These are phyloP conservation scores for Parnassius glacialis DNA, from an alignment of 2,888 invertebrate genomes.

Conservation along the genomic window DNA sequence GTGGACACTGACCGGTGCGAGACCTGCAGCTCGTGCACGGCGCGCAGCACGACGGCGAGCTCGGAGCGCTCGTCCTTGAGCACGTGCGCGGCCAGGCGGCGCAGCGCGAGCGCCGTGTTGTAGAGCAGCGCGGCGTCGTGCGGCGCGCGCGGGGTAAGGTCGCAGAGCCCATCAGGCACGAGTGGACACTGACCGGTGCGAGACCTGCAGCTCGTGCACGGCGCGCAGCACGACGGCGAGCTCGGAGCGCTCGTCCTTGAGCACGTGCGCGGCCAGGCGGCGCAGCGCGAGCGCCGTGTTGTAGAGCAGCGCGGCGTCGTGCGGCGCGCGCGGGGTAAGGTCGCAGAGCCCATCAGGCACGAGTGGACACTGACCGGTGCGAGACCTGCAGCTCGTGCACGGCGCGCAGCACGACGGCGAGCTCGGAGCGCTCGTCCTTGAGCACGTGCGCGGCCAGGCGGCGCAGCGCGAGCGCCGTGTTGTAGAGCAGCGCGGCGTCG, in stretches of 20 bases:
- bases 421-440: conserved; percentile 95
- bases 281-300: conserved; percentile 97
- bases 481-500: conserved; percentile 96
- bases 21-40: conserved; percentile 96
- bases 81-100: conserved; percentile 94
- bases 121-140: conserved; percentile 95
- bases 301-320: conserved; percentile 95
- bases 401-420: conserved; percentile 92
- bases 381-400: conserved; percentile 97
- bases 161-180: neutral
- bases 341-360: neutral
- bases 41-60: conserved; percentile 90
- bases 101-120: conserved; percentile 96
- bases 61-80: conserved; percentile 97
- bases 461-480: conserved; percentile 96
- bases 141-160: too few relatives aligned
- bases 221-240: conserved; percentile 92
- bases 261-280: conserved; percentile 92
- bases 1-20: conserved; percentile 94
- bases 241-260: conserved; percentile 96
- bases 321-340: too few relatives aligned
- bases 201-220: conserved; percentile 95
- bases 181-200: conserved; percentile 93
- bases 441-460: conserved; percentile 94
- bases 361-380: conserved; percentile 91